A percentile compares a stretch with the other conserved stretches of the same genome.
phyloP scores from a whole-genome alignment of 2,888 invertebrate species.

The Epistrophella euchroma region DNA sequence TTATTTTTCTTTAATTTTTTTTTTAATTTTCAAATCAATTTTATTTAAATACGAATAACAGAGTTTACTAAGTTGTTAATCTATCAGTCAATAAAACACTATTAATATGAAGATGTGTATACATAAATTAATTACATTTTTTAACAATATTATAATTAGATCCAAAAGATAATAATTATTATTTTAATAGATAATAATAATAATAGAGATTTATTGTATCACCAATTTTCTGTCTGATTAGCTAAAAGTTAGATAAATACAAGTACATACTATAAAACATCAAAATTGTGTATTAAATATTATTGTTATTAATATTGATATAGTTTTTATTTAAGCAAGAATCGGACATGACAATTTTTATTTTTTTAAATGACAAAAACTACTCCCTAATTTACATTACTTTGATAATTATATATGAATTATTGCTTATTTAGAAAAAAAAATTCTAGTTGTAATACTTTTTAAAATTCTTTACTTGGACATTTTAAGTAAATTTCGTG shows the following conservation, averaged over 20 bases:
- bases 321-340: conserved; percentile 8
- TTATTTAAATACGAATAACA: conserved; percentile 74
- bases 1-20: conserved; percentile 75
- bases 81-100: conserved; percentile 81
- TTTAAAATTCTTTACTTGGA: conserved; percentile 51
- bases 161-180: conserved; percentile 40
- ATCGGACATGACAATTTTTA: conserved; percentile 5
- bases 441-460: conserved; percentile 59
- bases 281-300: background rate
- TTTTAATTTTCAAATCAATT: conserved; percentile 61
- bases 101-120: conserved; percentile 76
- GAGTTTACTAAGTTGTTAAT: conserved; percentile 79
- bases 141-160: conserved; percentile 77
- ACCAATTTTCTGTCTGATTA: conserved; percentile 69
- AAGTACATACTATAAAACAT: conserved; percentile 22
- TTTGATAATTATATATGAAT: conserved; percentile 40
- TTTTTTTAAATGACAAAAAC: conserved; percentile 17
- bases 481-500: conserved; percentile 38
- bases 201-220: conserved; percentile 50
- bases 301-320: conserved; percentile 5
- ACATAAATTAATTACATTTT: conserved; percentile 73
- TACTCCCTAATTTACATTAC: conserved; percentile 46
- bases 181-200: conserved; percentile 26
- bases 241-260: conserved; percentile 54
- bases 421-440: conserved; percentile 26